Conservation (phyloP, 1,140 invertebrate species). For the Protaetia brevitarsis region DNA sequence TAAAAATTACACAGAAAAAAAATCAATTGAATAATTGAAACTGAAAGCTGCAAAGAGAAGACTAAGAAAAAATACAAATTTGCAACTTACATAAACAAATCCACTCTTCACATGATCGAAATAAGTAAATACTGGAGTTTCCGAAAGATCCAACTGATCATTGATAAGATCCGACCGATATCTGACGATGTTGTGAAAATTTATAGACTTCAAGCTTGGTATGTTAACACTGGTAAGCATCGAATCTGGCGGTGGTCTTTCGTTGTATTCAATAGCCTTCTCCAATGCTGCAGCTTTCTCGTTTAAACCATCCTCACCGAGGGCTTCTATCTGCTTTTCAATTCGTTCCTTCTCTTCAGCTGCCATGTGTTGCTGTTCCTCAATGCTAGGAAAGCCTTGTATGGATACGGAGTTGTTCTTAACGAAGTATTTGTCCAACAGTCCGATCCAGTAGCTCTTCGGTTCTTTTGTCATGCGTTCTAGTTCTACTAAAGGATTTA, state of each 20-base stretch:
- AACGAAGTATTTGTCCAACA: slow-evolving; percentile 71
- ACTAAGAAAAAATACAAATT: no score
- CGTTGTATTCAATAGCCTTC: slow-evolving; percentile 72
- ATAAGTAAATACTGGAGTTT: slow-evolving; percentile 72
- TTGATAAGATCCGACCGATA: slow-evolving; percentile 56
- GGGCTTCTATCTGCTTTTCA: slow-evolving; percentile 57
- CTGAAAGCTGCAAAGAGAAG: no score
- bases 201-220: slow-evolving; percentile 64
- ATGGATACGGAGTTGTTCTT: slow-evolving; percentile 55
- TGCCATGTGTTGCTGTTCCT: slow-evolving; percentile 56
- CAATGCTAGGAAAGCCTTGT: slow-evolving; percentile 57
- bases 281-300: slow-evolving; percentile 60
- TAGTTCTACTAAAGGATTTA: slow-evolving; percentile 68
- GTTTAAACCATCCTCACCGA: slow-evolving; percentile 68
- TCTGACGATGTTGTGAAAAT: slow-evolving; percentile 64
- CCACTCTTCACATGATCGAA: slow-evolving; percentile 78
- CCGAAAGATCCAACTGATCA: slow-evolving; percentile 57
- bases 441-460: slow-evolving; percentile 66
- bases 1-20: no score
- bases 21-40: no score
- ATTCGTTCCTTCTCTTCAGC: slow-evolving; percentile 66
- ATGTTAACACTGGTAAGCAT: slow-evolving; percentile 68
- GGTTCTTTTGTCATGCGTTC: slow-evolving; percentile 62
- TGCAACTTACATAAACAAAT: slow-evolving; percentile 75
- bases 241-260: slow-evolving; percentile 66